These are phyloP conservation scores for Atrichornis clamosus DNA, from an alignment of 2,113 vertebrate genomes.

Conservation along the genomic window DNA sequence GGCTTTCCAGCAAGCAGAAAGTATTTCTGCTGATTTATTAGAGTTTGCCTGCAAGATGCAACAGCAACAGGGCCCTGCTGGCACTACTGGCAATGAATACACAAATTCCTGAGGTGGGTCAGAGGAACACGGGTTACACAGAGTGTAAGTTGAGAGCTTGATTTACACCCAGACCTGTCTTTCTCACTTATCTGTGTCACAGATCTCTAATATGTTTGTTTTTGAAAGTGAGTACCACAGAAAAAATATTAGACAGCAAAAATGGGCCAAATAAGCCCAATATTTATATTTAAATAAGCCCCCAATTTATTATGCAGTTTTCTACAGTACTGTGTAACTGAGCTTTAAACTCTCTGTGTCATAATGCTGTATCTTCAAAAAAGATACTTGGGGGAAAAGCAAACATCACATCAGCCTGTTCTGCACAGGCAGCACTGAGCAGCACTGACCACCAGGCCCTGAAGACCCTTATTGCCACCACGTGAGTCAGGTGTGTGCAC, in stretches of 20 bases:
- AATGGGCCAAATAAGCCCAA: not conserved
- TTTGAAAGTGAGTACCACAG: not conserved
- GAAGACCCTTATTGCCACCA: not conserved
- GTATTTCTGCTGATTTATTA: slow-evolving; percentile 14
- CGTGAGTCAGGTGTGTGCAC: not conserved
- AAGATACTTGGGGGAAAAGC: not conserved
- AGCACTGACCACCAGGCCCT: not conserved
- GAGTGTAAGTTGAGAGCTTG: not conserved
- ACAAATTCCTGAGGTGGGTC: not conserved
- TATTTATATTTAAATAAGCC: not conserved
- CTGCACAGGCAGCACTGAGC: not conserved
- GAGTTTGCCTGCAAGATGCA: slow-evolving; percentile 8
- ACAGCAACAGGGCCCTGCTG: not conserved
- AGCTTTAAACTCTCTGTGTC: not conserved
- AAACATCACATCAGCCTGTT: not conserved
- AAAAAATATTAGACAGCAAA: not conserved
- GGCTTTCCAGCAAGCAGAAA: slow-evolving; percentile 11
- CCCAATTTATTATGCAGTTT: not conserved
- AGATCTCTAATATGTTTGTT: accelerated
- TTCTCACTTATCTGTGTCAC: not conserved
- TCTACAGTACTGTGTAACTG: not conserved
- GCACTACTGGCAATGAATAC: not conserved
- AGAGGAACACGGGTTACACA: not conserved
- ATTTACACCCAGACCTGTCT: not conserved
- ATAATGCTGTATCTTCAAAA: not conserved